Base-by-base conservation (phyloP, 1,140 invertebrate genomes). In the Phocides pigmalion region DNA sequence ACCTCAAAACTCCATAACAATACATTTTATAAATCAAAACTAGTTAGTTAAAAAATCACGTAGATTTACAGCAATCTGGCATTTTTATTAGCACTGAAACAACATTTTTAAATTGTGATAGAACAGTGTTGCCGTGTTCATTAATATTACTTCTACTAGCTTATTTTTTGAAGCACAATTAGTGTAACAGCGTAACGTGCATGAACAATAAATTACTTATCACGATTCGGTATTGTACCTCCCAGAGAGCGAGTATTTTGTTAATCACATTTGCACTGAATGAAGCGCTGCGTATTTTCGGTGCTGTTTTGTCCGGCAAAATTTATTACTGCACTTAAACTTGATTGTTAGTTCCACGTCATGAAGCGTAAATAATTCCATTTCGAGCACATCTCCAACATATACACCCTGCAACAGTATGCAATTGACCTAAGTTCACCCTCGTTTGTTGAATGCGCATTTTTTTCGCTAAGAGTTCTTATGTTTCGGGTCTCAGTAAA, bases 341-440 rank as follows among this genome's bases (percentile, higher is more conserved):
- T 68, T 72, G 67, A 76, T 76, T 70, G 74, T 74, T 79, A 79
- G 71, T 76, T 76, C 65, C 68, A 61, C 74, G 62, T 72, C 72
- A 74, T 69, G 62, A 42, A 66, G 50, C 70, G 58, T 65, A 74
- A 66, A 65, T 63, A 64, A 71, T 70, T 68, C 66, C 70, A 74
- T 71, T 71, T 74, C 47, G 56, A 20, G 42, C 54, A 58, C 17
- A 59, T 59, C 56, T 59, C 54, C n/a, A 4, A 46, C 42, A 56
- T 46, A 39, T 20, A 64, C 56, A 28, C 0, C 64, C 42, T 37
- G 39, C n/a, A 12, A 46, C 58, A 70, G 58, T 67, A 68, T 73
- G 54, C 37, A 66, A 59, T 64, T 68, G 42, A 66, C 58, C 62
- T 74, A 71, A 70, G 46, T 39, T 66, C 17, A 35, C 51, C 50